phyloP scores from a whole-genome alignment of 2,888 invertebrate species.

The Horisme vitalbata region DNA sequence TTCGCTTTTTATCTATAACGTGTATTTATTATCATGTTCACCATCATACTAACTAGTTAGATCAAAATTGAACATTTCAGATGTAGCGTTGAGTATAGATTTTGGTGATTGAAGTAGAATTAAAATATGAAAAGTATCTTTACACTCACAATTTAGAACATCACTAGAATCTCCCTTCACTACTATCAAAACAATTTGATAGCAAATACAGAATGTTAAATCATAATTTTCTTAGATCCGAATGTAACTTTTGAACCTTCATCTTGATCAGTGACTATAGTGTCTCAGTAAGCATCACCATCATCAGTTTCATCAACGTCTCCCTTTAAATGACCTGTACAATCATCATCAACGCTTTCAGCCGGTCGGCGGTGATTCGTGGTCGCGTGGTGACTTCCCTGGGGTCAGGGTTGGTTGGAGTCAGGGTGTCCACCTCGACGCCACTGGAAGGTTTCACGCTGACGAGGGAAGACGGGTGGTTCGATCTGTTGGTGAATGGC shows the following conservation, averaged over 20 bases:
- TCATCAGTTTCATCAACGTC: conserved; percentile 11
- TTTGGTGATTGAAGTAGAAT: conserved; percentile 10
- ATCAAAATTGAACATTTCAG: not conserved
- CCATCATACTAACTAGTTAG: conserved; percentile 8
- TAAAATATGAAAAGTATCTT: conserved; percentile 3
- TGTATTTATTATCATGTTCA: conserved; percentile 27
- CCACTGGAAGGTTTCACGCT: conserved; percentile 98
- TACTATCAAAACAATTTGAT: not conserved
- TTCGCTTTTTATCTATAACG: conserved; percentile 79
- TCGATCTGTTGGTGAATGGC: conserved; percentile 99
- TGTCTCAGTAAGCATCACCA: not conserved
- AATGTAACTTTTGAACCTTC: not conserved
- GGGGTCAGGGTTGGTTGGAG: conserved; percentile 97
- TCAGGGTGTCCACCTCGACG: conserved; percentile 96
- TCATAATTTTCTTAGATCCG: too few species aligned
- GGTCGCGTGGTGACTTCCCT: conserved; percentile 96
- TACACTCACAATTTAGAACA: conserved; percentile 2
- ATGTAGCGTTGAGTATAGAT: not conserved
- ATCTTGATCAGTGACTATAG: not conserved
- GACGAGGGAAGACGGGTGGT: conserved; percentile 96
- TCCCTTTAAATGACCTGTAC: not conserved
- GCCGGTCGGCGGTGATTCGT: conserved; percentile 98
- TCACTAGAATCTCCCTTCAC: not conserved
- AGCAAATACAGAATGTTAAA: too few species aligned
- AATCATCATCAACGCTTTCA: conserved; percentile 58